Conservation (phyloP, 1,140 invertebrate species). For the Saccostrea echinata region DNA sequence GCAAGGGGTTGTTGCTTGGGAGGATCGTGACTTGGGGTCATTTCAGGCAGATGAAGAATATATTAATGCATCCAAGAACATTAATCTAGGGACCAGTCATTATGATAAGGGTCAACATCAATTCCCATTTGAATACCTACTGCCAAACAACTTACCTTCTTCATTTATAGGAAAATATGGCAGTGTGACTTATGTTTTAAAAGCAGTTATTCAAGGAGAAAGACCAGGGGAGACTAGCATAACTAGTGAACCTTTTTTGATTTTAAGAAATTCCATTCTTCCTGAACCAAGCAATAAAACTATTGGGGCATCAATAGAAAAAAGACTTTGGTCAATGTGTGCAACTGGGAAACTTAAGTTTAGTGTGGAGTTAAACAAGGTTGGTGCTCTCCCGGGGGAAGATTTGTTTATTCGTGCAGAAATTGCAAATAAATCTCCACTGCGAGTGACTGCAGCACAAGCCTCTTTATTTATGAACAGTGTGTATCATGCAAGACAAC, state of each 20-base stretch:
- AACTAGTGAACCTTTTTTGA: constrained; percentile 78
- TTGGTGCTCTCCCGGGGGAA: constrained; percentile 75
- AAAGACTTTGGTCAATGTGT: constrained; percentile 69
- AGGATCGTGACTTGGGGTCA: constrained; percentile 63
- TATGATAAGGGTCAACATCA: constrained; percentile 66
- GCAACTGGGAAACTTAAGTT: constrained; percentile 72
- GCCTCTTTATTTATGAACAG: constrained; percentile 75
- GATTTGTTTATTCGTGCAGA: constrained; percentile 76
- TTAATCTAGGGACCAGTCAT: constrained; percentile 15
- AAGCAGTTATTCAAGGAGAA: constrained; percentile 72
- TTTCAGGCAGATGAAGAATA: constrained; percentile 74
- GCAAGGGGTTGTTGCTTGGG: constrained; percentile 75
- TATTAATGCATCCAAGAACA: constrained; percentile 70
- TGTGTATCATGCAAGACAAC: constrained; percentile 73
- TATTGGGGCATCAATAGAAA: constrained; percentile 49
- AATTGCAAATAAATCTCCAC: constrained; percentile 72
- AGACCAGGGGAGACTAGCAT: constrained; percentile 69
- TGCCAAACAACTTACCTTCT: constrained; percentile 76
- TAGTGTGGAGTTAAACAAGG: constrained; percentile 65
- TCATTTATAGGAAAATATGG: constrained; percentile 80
- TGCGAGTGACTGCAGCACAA: constrained; percentile 73
- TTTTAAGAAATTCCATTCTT: constrained; percentile 66
- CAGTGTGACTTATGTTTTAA: constrained; percentile 79
- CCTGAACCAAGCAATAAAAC: constrained; percentile 58
- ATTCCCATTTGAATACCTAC: constrained; percentile 76